These are phyloP conservation scores for Platerodrilus igneus DNA, from an alignment of 2,888 invertebrate genomes.

Conservation along the genomic window DNA sequence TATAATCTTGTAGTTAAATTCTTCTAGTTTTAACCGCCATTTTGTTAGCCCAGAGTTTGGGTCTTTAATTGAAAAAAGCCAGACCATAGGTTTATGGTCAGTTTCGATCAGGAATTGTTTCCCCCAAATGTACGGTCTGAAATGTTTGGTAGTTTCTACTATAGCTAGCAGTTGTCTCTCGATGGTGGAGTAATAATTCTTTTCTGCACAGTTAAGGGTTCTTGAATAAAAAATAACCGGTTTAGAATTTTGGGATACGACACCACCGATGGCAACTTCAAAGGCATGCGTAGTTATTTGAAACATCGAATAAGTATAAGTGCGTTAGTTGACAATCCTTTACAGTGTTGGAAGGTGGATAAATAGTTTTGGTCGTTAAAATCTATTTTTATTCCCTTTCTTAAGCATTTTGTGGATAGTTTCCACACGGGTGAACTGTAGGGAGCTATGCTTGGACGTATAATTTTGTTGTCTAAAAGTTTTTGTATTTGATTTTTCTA, in stretches of 20 bases:
- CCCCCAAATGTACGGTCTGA: conserved; percentile 13
- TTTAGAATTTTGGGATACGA: conserved; percentile 19
- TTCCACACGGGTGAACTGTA: no score
- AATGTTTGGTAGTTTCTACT: conserved; percentile 6
- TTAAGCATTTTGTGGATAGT: conserved; percentile 12
- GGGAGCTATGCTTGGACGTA: no score
- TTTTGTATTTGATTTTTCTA: conserved; percentile 1
- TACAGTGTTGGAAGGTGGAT: conserved; percentile 7
- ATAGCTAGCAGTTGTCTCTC: conserved; percentile 10
- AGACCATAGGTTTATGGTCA: conserved; percentile 18
- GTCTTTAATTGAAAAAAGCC: no score
- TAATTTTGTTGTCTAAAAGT: no score
- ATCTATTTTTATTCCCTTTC: background rate
- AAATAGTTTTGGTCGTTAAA: conserved; percentile 1
- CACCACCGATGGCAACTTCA: conserved; percentile 19
- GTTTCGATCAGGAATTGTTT: conserved; percentile 16
- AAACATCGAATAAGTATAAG: conserved; percentile 16
- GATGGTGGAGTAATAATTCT: conserved; percentile 14
- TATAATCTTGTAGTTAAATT: no score
- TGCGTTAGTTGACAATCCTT: conserved; percentile 10
- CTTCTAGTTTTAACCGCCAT: no score
- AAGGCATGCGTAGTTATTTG: conserved; percentile 18
- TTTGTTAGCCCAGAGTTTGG: no score
- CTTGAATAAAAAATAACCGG: conserved; percentile 12
- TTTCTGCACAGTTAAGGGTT: conserved; percentile 10